Base-by-base conservation (phyloP, 1,140 invertebrate genomes). In the Drosophila murphyi region DNA sequence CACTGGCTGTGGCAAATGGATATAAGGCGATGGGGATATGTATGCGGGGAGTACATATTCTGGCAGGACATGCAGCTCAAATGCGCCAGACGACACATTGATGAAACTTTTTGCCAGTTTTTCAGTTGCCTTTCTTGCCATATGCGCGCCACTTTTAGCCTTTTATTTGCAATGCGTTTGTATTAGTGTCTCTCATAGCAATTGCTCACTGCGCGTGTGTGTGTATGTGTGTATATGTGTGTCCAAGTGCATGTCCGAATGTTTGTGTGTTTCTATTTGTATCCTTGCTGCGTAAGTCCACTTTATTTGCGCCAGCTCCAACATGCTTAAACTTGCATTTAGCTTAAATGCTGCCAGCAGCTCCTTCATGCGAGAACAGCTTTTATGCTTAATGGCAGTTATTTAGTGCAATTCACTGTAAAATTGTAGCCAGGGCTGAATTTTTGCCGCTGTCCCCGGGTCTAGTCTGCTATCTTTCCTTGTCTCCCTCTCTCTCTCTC, bases 381-480 rank as follows among this genome's bases (percentile, higher is more conserved):
- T 91, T 91, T 90, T 90, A 91, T 91, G 78, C 82, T 90, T 90
- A 90, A 90, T 90, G 77, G 87, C 77, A 83, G 87, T 90, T 90
- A 87, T 90, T 90, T 90, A 90, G 87, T 87, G 87, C 76, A 90
- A 85, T 90, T 90, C 85, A 86, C 81, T 82, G 81, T 89, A 78
- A 90, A 90, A 86, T 90, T 86, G 86, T 82, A 77, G 85, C 81
- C 80, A 88, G 80, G 72, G 63, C 71, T 82, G 68, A 82, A 79
- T 45, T 79, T 79, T 69, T 79, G 72, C 75, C 62, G 68, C 65
- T 79, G 70, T 70, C 75, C 68, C 62, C 12, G 48, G 48, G 55
- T 54, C 57, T 31, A 61, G 60, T 60, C 59, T 12, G 3, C 39
- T n/a, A 5, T 45, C 51, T 59, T 54, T 51, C 54, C 45, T 60